These are phyloP conservation scores for Bettongia penicillata DNA, from an alignment of 2,113 vertebrate species.

Conservation along the genomic window DNA sequence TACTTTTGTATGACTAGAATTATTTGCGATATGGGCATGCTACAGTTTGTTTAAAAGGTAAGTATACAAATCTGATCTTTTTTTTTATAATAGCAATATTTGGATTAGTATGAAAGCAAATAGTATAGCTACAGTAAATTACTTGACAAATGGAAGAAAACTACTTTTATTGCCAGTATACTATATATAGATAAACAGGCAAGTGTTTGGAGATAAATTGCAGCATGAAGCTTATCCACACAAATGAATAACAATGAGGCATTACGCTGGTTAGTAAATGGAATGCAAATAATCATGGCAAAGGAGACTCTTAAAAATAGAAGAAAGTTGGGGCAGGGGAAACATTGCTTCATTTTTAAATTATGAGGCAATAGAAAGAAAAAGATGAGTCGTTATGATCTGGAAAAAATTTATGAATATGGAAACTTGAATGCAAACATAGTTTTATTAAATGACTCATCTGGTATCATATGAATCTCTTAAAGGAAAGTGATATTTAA, in stretches of 20 bases:
- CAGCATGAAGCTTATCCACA: constrained; percentile 32
- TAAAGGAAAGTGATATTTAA: neutral
- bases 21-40: constrained; percentile 5
- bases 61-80: constrained; percentile 25
- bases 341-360: neutral
- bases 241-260: constrained; percentile 39
- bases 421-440: neutral
- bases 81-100: constrained; percentile 25
- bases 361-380: neutral
- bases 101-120: constrained; percentile 27
- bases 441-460: neutral
- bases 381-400: neutral
- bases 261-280: constrained; percentile 23
- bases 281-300: constrained; percentile 17
- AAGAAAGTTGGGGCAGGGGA: neutral
- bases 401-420: neutral
- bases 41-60: constrained; percentile 37
- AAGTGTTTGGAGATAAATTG: constrained; percentile 30
- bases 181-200: neutral
- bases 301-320: neutral
- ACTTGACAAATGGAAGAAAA: constrained; percentile 53
- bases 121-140: constrained; percentile 16
- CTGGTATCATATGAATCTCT: neutral
- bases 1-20: constrained; percentile 17
- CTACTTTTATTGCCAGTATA: constrained; percentile 22